A percentile compares a stretch with the other conserved stretches of the same genome.
These are phyloP conservation scores for Sycophila sp. DNA, from an alignment of 1,140 invertebrate species.

Conservation along the genomic window DNA sequence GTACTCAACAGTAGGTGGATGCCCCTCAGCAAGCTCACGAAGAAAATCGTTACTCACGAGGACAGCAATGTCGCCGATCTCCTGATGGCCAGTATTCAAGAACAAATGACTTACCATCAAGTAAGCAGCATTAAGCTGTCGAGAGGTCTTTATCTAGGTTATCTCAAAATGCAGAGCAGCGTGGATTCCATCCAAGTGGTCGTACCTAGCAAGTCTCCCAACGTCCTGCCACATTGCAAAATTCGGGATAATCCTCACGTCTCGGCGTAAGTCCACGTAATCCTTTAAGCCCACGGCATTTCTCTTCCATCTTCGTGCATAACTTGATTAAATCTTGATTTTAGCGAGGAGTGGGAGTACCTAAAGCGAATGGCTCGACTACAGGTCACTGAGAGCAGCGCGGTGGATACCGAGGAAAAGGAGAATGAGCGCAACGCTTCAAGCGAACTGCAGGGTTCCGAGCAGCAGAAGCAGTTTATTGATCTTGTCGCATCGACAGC, in stretches of 20 bases:
- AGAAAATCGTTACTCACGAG: slow-evolving; percentile 71
- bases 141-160: slow-evolving; percentile 92
- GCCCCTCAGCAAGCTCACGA: slow-evolving; percentile 80
- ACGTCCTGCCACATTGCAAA: slow-evolving; percentile 91
- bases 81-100: slow-evolving; percentile 84
- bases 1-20: slow-evolving; percentile 91
- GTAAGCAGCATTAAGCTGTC: slow-evolving; percentile 82
- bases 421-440: slow-evolving; percentile 67
- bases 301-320: background rate
- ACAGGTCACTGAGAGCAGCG: slow-evolving; percentile 43
- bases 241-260: slow-evolving; percentile 95
- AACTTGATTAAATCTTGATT: background rate
- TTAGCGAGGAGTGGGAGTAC: slow-evolving; percentile 90
- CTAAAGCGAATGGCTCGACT: slow-evolving; percentile 70
- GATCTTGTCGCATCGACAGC: slow-evolving; percentile 77
- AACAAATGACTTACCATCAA: slow-evolving; percentile 93
- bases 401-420: slow-evolving; percentile 59
- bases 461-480: slow-evolving; percentile 83
- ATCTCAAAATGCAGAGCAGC: slow-evolving; percentile 94
- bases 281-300: too few species aligned
- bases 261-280: slow-evolving; percentile 77
- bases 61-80: slow-evolving; percentile 83
- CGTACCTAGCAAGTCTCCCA: slow-evolving; percentile 89
- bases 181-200: slow-evolving; percentile 94
- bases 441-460: slow-evolving; percentile 68